Evolutionary conservation across 2,113 vertebrate species (phyloP), one percentile per base, ranked within the genome.

Genomic region (Narcine bancroftii): DNA sequence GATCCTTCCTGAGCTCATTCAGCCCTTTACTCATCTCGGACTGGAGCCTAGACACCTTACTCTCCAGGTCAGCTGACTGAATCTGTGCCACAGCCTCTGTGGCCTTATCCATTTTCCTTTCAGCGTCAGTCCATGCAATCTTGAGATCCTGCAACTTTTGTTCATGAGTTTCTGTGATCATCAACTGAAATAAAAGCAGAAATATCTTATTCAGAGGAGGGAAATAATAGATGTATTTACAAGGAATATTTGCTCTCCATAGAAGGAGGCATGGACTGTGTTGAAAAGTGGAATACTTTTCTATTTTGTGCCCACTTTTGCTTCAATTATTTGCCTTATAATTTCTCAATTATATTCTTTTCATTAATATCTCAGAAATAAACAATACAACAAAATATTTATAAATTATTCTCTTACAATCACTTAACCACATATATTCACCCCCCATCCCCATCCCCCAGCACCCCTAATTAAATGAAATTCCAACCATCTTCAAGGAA

Each of bases 21-120:
- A 96, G 93, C 9, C 94, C 94, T 2, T 93, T 29, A 65, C 95
- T 95, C 95, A 96, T 95, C 93, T 96, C 95, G 0, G 94, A 94
- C 92, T 96, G 95, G 50, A 96, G 95, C 2, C 95, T 94, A 24
- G 95, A 89, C 75, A 96, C 94, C 93, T 96, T 96, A 69, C 95
- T 87, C 0, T 95, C 94, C 36, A 96, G 94, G 93, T 96, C 95
- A 0, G 95, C 95, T 1, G 94, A 94, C 94, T 94, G 95, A 83
- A 95, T 94, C 77, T 95, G 95, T 71, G 95, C 95, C 0, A 95
- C 93, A 0, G 94, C 94, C 7, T 94, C 95, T 93, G 95, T n/a
- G 72, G 95, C 95, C 92, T 95, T 92, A 60, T 94, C 95, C 89
- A 95, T 94, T 92, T 95, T 94, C 92, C 95, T 95, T 93, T 96